Base-by-base conservation (phyloP, 2,888 invertebrate genomes). In the Germaria angustata region DNA sequence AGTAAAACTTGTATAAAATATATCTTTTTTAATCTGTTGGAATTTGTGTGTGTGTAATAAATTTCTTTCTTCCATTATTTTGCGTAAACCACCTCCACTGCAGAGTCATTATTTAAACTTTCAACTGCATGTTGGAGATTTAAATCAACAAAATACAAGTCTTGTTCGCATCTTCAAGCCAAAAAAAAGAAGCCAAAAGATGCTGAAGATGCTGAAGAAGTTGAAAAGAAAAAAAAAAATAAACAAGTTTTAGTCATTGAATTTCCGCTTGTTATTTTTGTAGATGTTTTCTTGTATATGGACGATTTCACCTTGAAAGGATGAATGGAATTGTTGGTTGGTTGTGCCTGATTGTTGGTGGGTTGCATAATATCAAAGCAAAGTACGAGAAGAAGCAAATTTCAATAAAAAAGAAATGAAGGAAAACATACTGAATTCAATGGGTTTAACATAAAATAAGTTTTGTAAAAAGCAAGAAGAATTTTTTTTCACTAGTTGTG, bases 291-390 rank as follows among this genome's bases (percentile, higher is more conserved):
- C 44, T 36, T 71, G 55, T 36, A 65, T 46, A 71, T 61, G 65
- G 81, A 32, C 72, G 68, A 81, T 81, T 73, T 81, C 78, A 81
- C 81, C 81, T 81, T 81, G 81, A 78, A 81, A 81, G 81, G 81
- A 81, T 78, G 81, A 81, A 77, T 75, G 22, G 15, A 24, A 41
- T 41, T 4, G 39, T 24, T 57, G 39, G 20, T 13, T 28, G 28
- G 28, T 28, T 28, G 55, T 65, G 13, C 24, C 13, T 65, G 44
- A 55, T 15, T 44, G 55, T 6, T 13, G 22, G 46, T 15, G 51
- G 49, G 59, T 81, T 81, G 73, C 78, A 81, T 81, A 81, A 81
- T 69, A 51, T 24, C 15, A 46, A 66, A 5, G 46, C 57, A 34
- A 2, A n/a, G n/a, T 17, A 34, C 46, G 1, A 3, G 11, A n/a